Evolutionary conservation across 2,888 invertebrate genomes (phyloP), one percentile per base, ranked within the genome.

Genomic region (Agrotis puta): DNA sequence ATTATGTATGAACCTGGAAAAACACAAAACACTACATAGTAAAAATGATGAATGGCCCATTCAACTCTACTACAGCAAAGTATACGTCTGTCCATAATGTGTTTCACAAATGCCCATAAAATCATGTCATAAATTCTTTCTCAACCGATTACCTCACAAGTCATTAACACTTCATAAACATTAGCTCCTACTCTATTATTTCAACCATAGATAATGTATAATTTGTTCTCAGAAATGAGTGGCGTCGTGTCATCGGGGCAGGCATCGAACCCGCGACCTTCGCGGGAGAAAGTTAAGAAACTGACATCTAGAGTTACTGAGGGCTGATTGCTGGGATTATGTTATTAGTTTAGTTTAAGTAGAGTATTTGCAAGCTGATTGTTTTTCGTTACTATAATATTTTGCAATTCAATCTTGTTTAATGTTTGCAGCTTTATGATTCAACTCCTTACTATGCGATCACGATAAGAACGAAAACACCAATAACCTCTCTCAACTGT

Each of bases 251-350:
- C 88, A 84, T 81, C 84, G 73, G 82, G 74, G 70, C 87, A 86
- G 85, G 83, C 85, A 80, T 88, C 89, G 89, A 91, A 90, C 90
- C 84, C 85, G 82, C 87, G 88, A 91, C 90, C 91, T 88, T 86
- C 69, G 88, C 77, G 73, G 86, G 91, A 86, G 91, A 91, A 91
- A 91, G 91, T 88, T 79, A 82, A 85, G 87, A 89, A 87, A 89
- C 86, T 82, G 76, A 84, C 85, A 85, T 85, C 88, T 89, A 83
- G 82, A 85, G 81, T 89, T 89, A 90, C 90, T 70, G 77, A 73
- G 69, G 72, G 70, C 75, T 79, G 75, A 79, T 84, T 83, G 79
- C 77, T 84, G 70, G 71, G 82, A 86, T 81, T 71, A 71, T 59
- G 77, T 83, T 83, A 80, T 83, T 71, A 74, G 22, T 53, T 66